Base-by-base conservation (phyloP, 2,888 invertebrate species). In the Apodemia zela region DNA sequence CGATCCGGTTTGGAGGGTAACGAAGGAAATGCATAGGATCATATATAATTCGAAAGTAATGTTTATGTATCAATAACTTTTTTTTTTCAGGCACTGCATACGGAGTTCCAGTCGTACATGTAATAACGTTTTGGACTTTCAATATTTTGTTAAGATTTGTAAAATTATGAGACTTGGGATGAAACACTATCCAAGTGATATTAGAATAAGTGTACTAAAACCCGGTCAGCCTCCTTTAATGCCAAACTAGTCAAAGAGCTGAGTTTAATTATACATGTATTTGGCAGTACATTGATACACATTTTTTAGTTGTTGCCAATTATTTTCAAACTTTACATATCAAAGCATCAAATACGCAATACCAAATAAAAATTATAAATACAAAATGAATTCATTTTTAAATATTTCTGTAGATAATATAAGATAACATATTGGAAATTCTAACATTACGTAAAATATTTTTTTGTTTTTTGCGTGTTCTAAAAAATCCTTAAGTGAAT, bases 161-260 rank as follows among this genome's bases (percentile, higher is more conserved):
- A 84, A 89, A 88, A 85, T 90, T 90, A 90, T 90, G 89, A 90
- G 87, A 78, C 79, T 79, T 65, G 77, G 75, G 80, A 73, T 80
- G 72, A 76, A 78, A 72, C 72, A 72, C 70, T 78, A 73, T 81
- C 69, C 10, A 77, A 79, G 89, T 89, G 89, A 89, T 89, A 90
- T 77, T 89, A 89, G 81, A 62, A 64, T 89, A 87, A 89, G 79
- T 77, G 77, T 87, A 87, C 81, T 79, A 86, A 83, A 76, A 73
- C 69, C 68, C 62, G 65, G 69, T 75, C 70, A 77, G 77, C 77
- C 77, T 78, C 66, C 62, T 60, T 47, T 57, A 17, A 64, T 67
- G 64, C 60, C 61, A 63, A 45, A 51, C 25, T 65, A 64, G 68
- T 61, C 47, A 47, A 65, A 66, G 65, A 69, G 66, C 65, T 59